Percentiles rank a stretch among this genome's conserved stretches.
Conservation (phyloP, 2,888 invertebrate species). For the Drosophila helvetica region DNA sequence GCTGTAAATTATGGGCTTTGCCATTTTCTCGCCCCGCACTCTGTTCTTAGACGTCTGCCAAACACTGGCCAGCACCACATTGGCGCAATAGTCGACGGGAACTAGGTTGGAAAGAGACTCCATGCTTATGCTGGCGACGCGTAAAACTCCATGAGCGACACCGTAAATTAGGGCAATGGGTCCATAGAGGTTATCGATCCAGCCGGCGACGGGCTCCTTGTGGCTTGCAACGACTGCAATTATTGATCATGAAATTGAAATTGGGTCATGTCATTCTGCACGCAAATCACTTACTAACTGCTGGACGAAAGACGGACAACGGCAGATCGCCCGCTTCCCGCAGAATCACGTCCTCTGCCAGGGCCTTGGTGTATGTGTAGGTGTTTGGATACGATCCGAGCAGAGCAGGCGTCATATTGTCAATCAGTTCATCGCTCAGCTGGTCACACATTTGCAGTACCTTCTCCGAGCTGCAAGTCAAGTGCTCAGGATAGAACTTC, state of each 20-base stretch:
- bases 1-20: constrained; percentile 86
- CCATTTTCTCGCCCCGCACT: background rate
- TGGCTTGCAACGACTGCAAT: constrained; percentile 78
- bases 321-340: constrained; percentile 86
- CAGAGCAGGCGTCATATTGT: constrained; percentile 73
- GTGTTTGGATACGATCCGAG: constrained; percentile 86
- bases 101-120: constrained; percentile 79
- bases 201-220: constrained; percentile 86
- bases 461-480: constrained; percentile 77
- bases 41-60: constrained; percentile 82
- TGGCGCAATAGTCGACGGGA: constrained; percentile 84
- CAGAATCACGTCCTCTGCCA: constrained; percentile 87
- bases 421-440: constrained; percentile 79
- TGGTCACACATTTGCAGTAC: constrained; percentile 75
- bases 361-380: constrained; percentile 89
- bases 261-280: background rate
- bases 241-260: background rate
- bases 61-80: constrained; percentile 83
- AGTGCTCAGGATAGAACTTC: constrained; percentile 78
- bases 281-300: constrained; percentile 85
- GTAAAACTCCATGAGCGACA: constrained; percentile 86
- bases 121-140: constrained; percentile 73
- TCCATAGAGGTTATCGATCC: constrained; percentile 89
- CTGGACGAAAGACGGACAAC: constrained; percentile 87
- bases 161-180: constrained; percentile 84